Evolutionary conservation across 53 echinoderm and acorn worm genomes (phyloP).

Genomic region (Apostichopus leukothele): DNA sequence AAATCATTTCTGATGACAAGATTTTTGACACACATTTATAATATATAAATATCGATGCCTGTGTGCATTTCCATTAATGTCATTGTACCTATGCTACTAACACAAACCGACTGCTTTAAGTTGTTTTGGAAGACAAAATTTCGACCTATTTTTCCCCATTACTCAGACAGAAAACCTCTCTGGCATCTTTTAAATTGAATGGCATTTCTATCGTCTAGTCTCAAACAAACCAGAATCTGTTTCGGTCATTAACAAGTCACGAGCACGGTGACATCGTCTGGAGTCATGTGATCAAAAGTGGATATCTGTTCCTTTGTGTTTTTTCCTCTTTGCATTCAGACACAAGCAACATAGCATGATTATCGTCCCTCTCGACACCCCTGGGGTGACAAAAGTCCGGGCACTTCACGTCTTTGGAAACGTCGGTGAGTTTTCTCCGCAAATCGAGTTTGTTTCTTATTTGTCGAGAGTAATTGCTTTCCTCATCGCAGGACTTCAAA

Average conservation of each 20-base stretch:
- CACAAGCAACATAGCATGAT: constrained; percentile 96
- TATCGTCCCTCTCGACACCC: constrained; percentile 78
- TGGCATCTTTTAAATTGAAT: too few relatives aligned
- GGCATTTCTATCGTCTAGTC: constrained; percentile 3
- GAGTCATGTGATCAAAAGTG: not conserved
- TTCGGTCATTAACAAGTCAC: not conserved
- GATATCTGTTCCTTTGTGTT: not conserved
- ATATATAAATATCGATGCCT: too few relatives aligned
- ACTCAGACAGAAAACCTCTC: too few relatives aligned
- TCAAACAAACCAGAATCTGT: not conserved
- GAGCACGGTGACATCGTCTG: constrained; percentile 1
- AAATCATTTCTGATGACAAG: too few relatives aligned
- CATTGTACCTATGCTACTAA: too few relatives aligned
- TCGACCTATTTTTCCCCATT: too few relatives aligned
- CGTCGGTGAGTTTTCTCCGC: constrained; percentile 58
- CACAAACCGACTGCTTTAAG: too few relatives aligned
- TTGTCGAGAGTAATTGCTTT: constrained; percentile 9
- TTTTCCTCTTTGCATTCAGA: constrained; percentile 46
- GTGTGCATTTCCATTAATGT: too few relatives aligned
- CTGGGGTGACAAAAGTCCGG: constrained; percentile 83
- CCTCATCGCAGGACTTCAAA: not conserved
- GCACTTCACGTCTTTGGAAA: constrained; percentile 80
- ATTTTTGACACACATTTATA: too few relatives aligned
- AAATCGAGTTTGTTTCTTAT: not conserved
- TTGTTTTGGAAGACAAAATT: too few relatives aligned